Evolutionary conservation across 2,797 vertebrate genomes (phyloP), one percentile per base, ranked within the genome.

Genomic region (Labroides dimidiatus): DNA sequence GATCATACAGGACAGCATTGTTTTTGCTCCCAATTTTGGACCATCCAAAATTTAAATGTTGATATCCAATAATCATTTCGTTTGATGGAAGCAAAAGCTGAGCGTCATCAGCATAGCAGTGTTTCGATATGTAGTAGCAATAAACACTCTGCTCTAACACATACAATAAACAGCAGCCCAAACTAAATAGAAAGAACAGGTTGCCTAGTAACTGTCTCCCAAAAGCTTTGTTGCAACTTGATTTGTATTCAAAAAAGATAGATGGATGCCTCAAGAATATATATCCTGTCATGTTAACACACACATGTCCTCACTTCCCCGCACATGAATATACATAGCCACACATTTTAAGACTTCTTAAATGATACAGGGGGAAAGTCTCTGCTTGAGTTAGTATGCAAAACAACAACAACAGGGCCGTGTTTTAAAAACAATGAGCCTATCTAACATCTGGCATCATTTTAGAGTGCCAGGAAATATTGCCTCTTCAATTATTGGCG

Each of bases 121-220:
- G 13, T 12, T 14, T 13, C 37, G 12, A 39, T 9, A 39, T 39
- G 13, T 39, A 33, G 30, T 33, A 2, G 61, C 73, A 59, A 87
- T 84, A 84, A 72, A 91, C 85, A 82, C 72, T 76, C 72, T 78
- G 69, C 81, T 75, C 63, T 45, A 30, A 50, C 66, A 66, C 68
- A 77, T 81, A 69, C 64, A 57, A 82, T 78, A 76, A 81, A 83
- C 68, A 80, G 82, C 83, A 68, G 75, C 61, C 69, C 72, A 36
- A 88, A 89, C 75, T 82, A 86, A 81, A 88, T 91, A 88, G 82
- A 60, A 65, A 83, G 65, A 69, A 41, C 75, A 83, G 87, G 93
- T 94, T 94, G 93, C 93, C 90, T 94, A 91, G 92, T 90, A 94
- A 95, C 94, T 84, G 73, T 77, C 77, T 87, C 87, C 79, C 61